Evolutionary conservation across 2,113 vertebrate genomes (phyloP).

Genomic region (Anolis sagrei): DNA sequence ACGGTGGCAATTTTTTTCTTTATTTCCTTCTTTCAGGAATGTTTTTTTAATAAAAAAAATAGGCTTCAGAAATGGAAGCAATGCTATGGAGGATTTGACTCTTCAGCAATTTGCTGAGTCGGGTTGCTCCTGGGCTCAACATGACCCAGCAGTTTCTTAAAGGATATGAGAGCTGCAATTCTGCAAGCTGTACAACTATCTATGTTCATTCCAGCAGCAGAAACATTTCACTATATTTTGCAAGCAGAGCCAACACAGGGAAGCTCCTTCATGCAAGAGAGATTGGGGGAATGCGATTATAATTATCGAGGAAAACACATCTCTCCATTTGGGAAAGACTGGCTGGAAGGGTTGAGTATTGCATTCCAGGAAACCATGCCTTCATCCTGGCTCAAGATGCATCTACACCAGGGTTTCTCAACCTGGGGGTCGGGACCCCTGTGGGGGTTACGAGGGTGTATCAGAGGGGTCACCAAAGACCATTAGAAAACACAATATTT

Average conservation of each 20-base stretch:
- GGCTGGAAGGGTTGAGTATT: too few species aligned
- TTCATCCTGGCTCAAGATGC: too few species aligned
- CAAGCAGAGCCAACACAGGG: background rate
- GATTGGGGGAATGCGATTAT: background rate
- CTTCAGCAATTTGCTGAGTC: conserved; percentile 16
- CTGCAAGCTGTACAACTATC: background rate
- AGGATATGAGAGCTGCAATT: background rate
- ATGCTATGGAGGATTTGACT: conserved; percentile 35
- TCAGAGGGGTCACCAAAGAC: too few species aligned
- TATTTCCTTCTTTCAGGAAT: conserved; percentile 39
- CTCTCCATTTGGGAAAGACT: background rate
- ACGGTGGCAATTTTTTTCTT: background rate
- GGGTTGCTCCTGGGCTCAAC: background rate
- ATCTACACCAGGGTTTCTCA: too few species aligned
- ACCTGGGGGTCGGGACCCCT: too few species aligned
- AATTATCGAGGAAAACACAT: background rate
- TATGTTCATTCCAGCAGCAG: background rate
- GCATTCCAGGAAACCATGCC: too few species aligned
- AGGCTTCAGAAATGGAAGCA: conserved; percentile 38
- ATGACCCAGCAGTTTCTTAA: background rate
- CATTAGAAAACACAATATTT: too few species aligned
- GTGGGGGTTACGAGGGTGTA: too few species aligned
- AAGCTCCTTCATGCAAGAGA: background rate
- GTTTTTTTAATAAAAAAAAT: conserved; percentile 24
- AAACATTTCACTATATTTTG: background rate